Evolutionary conservation across 2,113 vertebrate species (phyloP), one percentile per base, ranked within the genome.

Genomic region (Pseudorectes ferrugineus): DNA sequence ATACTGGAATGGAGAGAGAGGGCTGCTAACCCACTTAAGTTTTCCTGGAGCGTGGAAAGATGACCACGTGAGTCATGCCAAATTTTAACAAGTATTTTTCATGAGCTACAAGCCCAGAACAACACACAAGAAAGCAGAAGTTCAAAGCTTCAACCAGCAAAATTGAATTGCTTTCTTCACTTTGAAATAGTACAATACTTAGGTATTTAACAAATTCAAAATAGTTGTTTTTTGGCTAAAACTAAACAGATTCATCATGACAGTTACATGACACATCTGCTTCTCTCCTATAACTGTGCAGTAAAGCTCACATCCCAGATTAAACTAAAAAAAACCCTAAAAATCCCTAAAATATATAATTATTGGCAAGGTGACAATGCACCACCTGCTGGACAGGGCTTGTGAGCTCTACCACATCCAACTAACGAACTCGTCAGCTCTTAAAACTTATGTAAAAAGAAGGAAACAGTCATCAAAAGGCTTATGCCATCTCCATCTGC

Each of bases 401-500:
- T 62, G 67, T 0, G 12, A 84, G 65, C 80, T 84, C 59, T 38
- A 73, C 21, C n/a, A 43, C 17, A 3, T 75, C 71, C 85, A 89
- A 68, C 52, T 48, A 85, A 81, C 6, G 0, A 95, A 89, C 58
- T 82, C 1, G 1, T 15, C 78, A 85, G 90, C 88, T 89, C 16
- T 1, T 79, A 95, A 95, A 95, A 92, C 82, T 95, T 88, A 49
- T 85, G 74, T 58, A 85, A 89, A 91, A 85, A 93, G 94, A 80
- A 93, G 58, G 84, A 87, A 84, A 57, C 52, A 48, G 82, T 79
- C 90, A 96, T 92, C 90, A 87, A 92, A 96, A 95, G 38, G 92
- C 87, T 95, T 85, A 66, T 95, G 84, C 87, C 89, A 83, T 89
- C 94, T 92, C 91, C 94, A 96, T 95, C 95, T 95, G 96, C 91